Evolutionary conservation across 2,888 invertebrate species (phyloP).

Genomic region (Agelastica alni): DNA sequence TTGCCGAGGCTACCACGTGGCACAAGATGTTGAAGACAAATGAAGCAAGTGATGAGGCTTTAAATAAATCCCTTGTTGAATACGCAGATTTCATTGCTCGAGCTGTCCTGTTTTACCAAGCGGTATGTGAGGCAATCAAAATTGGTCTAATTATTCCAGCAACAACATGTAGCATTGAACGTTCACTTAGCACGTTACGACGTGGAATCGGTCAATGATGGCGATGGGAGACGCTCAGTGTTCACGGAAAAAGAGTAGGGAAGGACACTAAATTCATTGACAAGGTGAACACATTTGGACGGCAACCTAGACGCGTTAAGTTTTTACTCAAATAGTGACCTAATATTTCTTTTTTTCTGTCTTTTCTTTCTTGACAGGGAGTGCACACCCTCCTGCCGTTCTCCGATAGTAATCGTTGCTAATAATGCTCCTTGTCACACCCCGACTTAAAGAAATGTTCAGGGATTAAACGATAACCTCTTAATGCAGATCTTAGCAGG

Average conservation of each 20-base stretch:
- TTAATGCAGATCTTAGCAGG: no score
- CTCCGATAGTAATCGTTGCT: no score
- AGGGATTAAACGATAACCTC: no score
- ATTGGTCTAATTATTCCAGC: constrained; percentile 4
- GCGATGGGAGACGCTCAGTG: background rate
- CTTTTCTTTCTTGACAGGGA: no score
- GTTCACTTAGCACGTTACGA: constrained; percentile 28
- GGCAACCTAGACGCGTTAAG: no score
- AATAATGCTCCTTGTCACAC: no score
- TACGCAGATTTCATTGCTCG: background rate
- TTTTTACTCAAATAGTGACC: no score
- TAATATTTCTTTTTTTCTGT: no score
- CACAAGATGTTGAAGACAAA: background rate
- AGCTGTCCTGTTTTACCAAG: constrained; percentile 1
- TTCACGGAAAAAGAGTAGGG: background rate
- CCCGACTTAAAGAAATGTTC: no score
- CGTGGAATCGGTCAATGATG: background rate
- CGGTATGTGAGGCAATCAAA: constrained; percentile 11
- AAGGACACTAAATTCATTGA: constrained; percentile 1
- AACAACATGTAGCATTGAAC: constrained; percentile 15
- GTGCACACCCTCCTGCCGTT: no score
- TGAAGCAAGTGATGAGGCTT: background rate
- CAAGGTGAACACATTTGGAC: no score
- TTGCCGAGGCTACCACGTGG: background rate
- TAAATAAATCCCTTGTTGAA: background rate